Percentiles rank a stretch among this genome's conserved stretches.
Conservation (phyloP, 2,113 vertebrate species). For the Tamias sibiricus region DNA sequence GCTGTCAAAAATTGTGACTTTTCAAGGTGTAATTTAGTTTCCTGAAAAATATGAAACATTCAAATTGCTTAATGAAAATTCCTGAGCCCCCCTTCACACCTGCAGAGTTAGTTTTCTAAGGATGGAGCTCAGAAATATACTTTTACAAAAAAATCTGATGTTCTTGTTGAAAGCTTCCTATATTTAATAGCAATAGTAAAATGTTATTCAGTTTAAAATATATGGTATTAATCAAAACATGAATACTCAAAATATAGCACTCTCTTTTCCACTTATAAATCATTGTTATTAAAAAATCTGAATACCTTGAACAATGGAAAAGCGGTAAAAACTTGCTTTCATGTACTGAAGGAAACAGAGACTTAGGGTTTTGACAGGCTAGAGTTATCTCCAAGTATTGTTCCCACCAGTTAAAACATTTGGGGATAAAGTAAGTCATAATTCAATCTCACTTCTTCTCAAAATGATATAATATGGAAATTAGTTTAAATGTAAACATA, state of each 20-base stretch:
- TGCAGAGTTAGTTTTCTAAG: neutral
- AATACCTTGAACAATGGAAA: neutral
- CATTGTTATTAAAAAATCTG: neutral
- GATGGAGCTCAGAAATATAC: neutral
- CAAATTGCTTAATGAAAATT: neutral
- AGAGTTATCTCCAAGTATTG: neutral
- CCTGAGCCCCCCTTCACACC: neutral
- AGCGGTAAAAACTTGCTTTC: neutral
- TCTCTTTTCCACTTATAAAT: neutral
- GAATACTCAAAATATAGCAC: conserved; percentile 8
- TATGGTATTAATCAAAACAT: neutral
- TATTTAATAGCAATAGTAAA: neutral
- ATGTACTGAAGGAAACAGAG: neutral
- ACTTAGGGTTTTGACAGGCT: neutral
- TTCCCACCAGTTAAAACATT: neutral
- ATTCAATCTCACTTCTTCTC: neutral
- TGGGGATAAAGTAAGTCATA: neutral
- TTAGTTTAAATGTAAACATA: neutral
- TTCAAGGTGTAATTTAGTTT: neutral
- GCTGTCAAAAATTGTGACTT: neutral
- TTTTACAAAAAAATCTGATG: neutral
- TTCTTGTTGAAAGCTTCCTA: neutral
- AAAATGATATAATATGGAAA: neutral
- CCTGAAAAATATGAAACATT: neutral
- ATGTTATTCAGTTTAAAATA: neutral